A percentile compares a stretch with the other conserved stretches of the same genome.
These are phyloP conservation scores for Helicoverpa zea DNA, from an alignment of 1,140 invertebrate genomes.

Conservation along the genomic window DNA sequence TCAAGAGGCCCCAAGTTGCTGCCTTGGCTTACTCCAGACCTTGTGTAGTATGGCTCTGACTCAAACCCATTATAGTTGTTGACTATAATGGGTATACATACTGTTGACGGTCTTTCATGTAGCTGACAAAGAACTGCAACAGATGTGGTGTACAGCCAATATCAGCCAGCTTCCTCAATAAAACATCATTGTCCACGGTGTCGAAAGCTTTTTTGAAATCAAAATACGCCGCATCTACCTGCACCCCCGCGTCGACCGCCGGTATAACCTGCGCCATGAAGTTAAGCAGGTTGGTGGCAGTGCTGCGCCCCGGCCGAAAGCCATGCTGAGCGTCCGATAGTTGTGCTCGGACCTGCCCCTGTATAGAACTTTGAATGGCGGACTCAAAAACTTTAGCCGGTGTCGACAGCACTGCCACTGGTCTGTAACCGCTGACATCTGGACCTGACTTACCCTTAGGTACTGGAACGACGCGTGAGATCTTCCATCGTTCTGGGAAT, in stretches of 20 bases:
- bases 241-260: conserved; percentile 45
- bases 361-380: not conserved
- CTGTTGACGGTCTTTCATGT: not conserved
- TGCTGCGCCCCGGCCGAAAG: not conserved
- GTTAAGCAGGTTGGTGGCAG: not conserved
- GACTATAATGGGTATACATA: not conserved
- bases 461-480: not conserved
- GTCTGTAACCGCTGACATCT: not conserved
- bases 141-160: not conserved
- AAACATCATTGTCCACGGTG: conserved; percentile 33
- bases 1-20: conserved; percentile 57
- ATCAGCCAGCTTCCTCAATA: too few species aligned
- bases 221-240: conserved; percentile 52
- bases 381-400: not conserved
- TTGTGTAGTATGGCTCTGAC: not conserved
- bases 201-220: conserved; percentile 60
- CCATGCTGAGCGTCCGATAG: not conserved
- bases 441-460: not conserved
- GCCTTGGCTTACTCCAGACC: conserved; percentile 54
- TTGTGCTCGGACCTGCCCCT: not conserved
- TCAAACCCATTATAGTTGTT: not conserved
- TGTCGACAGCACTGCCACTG: not conserved
- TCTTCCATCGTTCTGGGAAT: not conserved
- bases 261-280: not conserved
- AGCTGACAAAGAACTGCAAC: not conserved